Evolutionary conservation across 2,113 vertebrate species (phyloP).

Genomic region (Centropus bengalensis): DNA sequence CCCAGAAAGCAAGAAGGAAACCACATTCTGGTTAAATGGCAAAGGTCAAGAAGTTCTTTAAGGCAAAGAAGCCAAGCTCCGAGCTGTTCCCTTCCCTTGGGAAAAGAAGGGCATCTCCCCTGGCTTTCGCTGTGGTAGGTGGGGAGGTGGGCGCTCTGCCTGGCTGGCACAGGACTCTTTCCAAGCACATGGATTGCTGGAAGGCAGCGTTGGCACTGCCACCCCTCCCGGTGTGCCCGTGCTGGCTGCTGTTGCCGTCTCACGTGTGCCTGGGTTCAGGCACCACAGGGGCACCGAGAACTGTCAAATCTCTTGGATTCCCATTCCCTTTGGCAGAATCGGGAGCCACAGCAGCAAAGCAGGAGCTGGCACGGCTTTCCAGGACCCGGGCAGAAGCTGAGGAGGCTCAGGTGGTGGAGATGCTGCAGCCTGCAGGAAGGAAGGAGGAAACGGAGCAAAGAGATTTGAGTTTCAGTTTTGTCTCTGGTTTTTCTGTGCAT

Average conservation of each 20-base stretch:
- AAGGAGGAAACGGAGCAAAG: background rate
- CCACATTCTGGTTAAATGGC: background rate
- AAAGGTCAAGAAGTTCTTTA: background rate
- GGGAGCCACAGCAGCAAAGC: background rate
- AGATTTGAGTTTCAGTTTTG: slow-evolving; percentile 28
- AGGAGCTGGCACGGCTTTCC: background rate
- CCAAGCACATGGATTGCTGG: fast-evolving
- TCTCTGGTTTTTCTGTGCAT: background rate
- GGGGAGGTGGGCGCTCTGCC: fast-evolving
- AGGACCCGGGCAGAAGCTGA: background rate
- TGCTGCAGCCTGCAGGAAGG: background rate
- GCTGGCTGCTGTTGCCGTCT: no score
- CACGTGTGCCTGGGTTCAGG: background rate
- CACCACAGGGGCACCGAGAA: background rate
- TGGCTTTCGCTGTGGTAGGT: background rate
- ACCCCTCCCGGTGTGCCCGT: background rate
- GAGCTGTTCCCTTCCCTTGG: background rate
- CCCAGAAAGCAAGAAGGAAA: background rate
- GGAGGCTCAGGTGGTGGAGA: background rate
- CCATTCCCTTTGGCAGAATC: background rate
- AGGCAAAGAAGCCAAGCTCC: background rate
- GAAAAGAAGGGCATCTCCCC: background rate
- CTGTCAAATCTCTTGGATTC: background rate
- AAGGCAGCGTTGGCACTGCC: background rate
- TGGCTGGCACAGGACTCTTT: background rate